Base-by-base conservation (phyloP, 2,888 invertebrate genomes). In the Cyclophora punctaria region DNA sequence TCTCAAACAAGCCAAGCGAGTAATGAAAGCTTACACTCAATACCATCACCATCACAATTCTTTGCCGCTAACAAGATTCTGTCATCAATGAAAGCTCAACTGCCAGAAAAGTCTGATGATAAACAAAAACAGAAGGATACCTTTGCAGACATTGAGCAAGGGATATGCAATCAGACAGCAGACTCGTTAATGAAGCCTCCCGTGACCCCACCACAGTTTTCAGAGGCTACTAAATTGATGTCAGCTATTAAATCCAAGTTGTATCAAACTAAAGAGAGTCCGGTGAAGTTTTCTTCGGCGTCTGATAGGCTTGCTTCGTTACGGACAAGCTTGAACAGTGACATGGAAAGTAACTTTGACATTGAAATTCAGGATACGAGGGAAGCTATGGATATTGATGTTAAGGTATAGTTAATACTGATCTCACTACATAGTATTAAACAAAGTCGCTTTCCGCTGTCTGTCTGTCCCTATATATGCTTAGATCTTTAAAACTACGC, bases 21-120 rank as follows among this genome's bases (percentile, higher is more conserved):
- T 0, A 79, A 71, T 55, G 87, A 85, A 34, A 84, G 75, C 35
- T 56, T 78, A 5, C 80, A 81, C 34, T 80, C 83, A 0, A 71
- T 71, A 3, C 75, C 81, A 33, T 84, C 85, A 3, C 83, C 86
- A 0, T 86, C 88, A 41, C 88, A 87, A 52, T 88, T 88, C 59
- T 77, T 86, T 52, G 78, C 86, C 0, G 88, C 86, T 2, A 88
- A 83, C 51, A 88, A 86, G 71, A 86, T 87, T 41, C 78, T 88
- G 57, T 83, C 75, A 3, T 80, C 88, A 2, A 87, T 88, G 83
- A 87, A 85, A 67, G 85, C 88, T 4, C 88, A 87, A 50, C 59
- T 88, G 47, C 82, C 84, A 3, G 86, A 87, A 54, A 72, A 85
- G 52, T 83, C 75, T 59, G 71, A 67, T 51, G 67, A 71, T 57